Conservation (phyloP, 2,888 invertebrate species). For the Rapana venosa region DNA sequence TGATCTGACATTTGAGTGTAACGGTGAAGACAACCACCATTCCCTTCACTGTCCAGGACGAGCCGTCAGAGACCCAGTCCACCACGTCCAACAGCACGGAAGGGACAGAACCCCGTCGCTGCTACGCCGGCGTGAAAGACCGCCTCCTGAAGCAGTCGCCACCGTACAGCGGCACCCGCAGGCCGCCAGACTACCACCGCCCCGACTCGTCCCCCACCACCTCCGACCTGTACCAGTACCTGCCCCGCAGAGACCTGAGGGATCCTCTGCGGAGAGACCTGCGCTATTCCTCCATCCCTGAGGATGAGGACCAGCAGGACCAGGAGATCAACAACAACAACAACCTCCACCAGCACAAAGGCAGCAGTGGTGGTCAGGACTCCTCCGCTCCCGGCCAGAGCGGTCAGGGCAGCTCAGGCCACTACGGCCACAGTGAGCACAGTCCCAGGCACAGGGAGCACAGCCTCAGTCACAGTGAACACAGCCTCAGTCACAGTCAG, state of each 20-base stretch:
- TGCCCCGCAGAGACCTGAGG: background rate
- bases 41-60: slow-evolving; percentile 3
- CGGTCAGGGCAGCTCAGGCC: background rate
- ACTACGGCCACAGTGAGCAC: background rate
- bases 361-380: slow-evolving; percentile 32
- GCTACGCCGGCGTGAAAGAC: slow-evolving; percentile 27
- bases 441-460: background rate
- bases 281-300: slow-evolving; percentile 33
- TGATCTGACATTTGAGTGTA: too few relatives aligned
- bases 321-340: slow-evolving; percentile 53
- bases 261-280: background rate
- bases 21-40: too few relatives aligned
- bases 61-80: slow-evolving; percentile 27
- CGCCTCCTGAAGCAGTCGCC: background rate
- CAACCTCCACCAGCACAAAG: slow-evolving; percentile 30
- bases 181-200: background rate
- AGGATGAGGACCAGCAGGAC: slow-evolving; percentile 39
- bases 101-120: slow-evolving; percentile 21
- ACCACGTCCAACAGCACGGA: slow-evolving; percentile 34
- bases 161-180: background rate
- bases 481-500: background rate
- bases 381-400: background rate
- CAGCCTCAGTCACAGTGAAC: background rate
- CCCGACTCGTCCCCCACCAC: slow-evolving; percentile 10
- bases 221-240: slow-evolving; percentile 29